Percentiles rank a stretch among this genome's conserved stretches.
Evolutionary conservation across 1,140 invertebrate genomes (phyloP).

Genomic region (Vanessa atalanta): DNA sequence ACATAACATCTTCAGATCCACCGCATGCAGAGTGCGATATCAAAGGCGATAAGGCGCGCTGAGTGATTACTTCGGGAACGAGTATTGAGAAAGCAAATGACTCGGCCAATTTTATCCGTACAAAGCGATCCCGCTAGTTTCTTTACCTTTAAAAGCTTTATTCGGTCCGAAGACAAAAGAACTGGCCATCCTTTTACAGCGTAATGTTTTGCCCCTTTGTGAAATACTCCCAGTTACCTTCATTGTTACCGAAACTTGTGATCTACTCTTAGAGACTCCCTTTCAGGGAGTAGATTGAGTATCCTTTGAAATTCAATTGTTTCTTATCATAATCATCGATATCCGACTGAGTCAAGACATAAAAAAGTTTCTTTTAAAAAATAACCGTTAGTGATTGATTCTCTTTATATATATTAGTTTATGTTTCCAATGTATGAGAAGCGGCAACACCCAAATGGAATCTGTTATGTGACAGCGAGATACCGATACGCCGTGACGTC

Average conservation of each 20-base stretch:
- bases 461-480: slow-evolving; percentile 3
- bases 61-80: slow-evolving; percentile 11
- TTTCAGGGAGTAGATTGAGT: slow-evolving; percentile 13
- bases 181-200: slow-evolving; percentile 27
- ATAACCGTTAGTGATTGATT: too few relatives aligned
- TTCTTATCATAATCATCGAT: neutral
- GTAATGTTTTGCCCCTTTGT: slow-evolving; percentile 35
- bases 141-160: slow-evolving; percentile 38
- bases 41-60: neutral
- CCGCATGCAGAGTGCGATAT: neutral
- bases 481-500: neutral
- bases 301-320: neutral
- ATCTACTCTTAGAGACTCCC: slow-evolving; percentile 17
- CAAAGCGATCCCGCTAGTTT: slow-evolving; percentile 35
- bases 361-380: too few relatives aligned
- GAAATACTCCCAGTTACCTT: slow-evolving; percentile 22
- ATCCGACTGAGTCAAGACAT: neutral
- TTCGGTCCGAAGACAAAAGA: slow-evolving; percentile 32
- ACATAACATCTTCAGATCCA: neutral
- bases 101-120: slow-evolving; percentile 29
- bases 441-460: neutral
- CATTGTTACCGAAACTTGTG: slow-evolving; percentile 27
- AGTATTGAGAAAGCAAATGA: slow-evolving; percentile 32
- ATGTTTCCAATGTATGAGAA: neutral
- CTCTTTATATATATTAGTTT: neutral